A percentile compares a stretch with the other conserved stretches of the same genome.
Conservation (phyloP, 2,797 vertebrate species). For the Falco columbarius region DNA sequence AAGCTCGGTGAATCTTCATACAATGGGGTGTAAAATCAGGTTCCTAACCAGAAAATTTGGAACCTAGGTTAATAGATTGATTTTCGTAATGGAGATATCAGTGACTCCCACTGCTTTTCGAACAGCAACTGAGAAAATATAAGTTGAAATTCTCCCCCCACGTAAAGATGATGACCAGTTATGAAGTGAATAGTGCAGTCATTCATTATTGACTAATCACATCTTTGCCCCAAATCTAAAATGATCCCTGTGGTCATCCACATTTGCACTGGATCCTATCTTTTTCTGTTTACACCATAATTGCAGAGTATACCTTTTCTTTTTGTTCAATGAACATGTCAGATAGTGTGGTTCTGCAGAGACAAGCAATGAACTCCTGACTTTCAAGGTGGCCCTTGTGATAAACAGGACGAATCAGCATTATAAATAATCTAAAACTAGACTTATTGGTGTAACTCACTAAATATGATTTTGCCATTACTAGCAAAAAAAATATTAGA, state of each 20-base stretch:
- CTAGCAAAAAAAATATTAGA: neutral
- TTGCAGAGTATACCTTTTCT: neutral
- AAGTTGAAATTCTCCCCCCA: neutral
- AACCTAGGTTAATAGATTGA: neutral
- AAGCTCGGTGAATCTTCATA: neutral
- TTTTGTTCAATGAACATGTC: neutral
- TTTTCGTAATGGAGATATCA: neutral
- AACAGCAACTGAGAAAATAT: neutral
- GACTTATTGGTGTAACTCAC: neutral
- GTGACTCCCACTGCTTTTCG: neutral
- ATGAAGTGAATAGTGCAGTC: neutral
- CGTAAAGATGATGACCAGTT: neutral
- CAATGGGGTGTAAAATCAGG: neutral
- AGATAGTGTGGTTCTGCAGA: neutral
- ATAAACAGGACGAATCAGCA: neutral
- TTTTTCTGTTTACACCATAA: neutral
- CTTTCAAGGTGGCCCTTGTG: neutral
- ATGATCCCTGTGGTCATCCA: neutral
- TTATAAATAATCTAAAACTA: neutral
- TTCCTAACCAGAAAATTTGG: neutral
- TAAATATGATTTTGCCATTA: neutral
- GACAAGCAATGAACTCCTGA: neutral
- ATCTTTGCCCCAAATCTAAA: neutral
- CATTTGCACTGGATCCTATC: neutral
- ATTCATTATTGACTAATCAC: neutral